These are phyloP conservation scores for Brenthis daphne DNA, from an alignment of 2,888 invertebrate genomes.

Conservation along the genomic window DNA sequence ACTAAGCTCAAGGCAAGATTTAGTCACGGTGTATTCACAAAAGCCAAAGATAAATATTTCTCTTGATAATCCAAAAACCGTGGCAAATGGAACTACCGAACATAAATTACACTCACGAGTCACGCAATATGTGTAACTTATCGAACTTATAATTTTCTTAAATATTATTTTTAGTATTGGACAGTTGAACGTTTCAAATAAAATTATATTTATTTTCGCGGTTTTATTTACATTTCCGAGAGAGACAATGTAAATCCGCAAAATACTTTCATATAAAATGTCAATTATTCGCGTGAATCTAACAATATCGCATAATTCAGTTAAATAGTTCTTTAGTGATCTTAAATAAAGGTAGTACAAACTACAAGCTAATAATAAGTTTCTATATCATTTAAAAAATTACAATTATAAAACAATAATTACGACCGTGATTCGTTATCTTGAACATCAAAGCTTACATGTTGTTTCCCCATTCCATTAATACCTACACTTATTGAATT, in stretches of 20 bases:
- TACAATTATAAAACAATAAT: background rate
- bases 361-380: too few species aligned
- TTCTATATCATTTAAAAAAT: background rate
- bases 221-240: too few species aligned
- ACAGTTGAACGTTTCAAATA: too few species aligned
- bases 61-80: conserved; percentile 55
- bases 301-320: too few species aligned
- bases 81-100: conserved; percentile 46
- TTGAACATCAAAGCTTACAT: background rate
- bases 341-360: too few species aligned
- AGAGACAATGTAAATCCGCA: too few species aligned
- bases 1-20: conserved; percentile 48
- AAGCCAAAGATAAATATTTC: conserved; percentile 64
- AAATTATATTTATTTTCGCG: too few species aligned
- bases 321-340: too few species aligned
- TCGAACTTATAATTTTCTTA: conserved; percentile 39
- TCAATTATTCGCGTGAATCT: too few species aligned
- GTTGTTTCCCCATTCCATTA: conserved; percentile 47
- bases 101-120: conserved; percentile 27
- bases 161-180: background rate
- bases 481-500: conserved; percentile 55
- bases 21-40: conserved; percentile 54
- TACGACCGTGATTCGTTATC: background rate
- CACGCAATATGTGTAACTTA: conserved; percentile 20
- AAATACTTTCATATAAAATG: too few species aligned